Conservation (phyloP, 2,888 invertebrate species). For the Hyppa rectilinea region DNA sequence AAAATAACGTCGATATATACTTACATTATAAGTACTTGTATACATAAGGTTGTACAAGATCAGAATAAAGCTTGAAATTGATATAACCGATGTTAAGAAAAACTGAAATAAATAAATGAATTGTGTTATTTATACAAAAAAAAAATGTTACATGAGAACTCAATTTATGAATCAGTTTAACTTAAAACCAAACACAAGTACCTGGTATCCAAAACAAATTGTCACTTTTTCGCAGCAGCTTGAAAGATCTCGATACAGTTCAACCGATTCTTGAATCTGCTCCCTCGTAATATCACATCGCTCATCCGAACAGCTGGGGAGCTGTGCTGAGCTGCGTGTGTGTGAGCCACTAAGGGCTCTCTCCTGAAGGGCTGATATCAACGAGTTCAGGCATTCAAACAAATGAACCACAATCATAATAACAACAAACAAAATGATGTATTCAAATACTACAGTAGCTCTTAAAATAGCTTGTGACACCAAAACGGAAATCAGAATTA, state of each 20-base stretch:
- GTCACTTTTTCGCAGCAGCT: conserved; percentile 15
- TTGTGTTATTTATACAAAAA: no score
- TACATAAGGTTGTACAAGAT: no score
- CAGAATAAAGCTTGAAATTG: no score
- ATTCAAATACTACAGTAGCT: not conserved
- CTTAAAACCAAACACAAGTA: no score
- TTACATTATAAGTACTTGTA: no score
- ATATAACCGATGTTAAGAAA: no score
- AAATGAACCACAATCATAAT: not conserved
- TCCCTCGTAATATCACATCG: not conserved
- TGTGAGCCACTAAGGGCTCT: no score
- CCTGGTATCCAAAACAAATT: conserved; percentile 18
- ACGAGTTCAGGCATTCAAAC: not conserved
- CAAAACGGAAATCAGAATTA: not conserved
- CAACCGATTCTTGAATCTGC: not conserved
- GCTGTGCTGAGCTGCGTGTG: no score
- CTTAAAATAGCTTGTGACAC: not conserved
- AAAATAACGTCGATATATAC: no score
- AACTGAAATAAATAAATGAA: no score
- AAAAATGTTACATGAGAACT: no score
- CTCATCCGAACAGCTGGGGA: not conserved
- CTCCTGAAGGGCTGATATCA: not conserved
- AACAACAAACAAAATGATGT: not conserved
- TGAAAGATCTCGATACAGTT: not conserved
- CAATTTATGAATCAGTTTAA: no score